Base-by-base conservation (phyloP, 2,888 invertebrate genomes). In the Ichneumon xanthorius region DNA sequence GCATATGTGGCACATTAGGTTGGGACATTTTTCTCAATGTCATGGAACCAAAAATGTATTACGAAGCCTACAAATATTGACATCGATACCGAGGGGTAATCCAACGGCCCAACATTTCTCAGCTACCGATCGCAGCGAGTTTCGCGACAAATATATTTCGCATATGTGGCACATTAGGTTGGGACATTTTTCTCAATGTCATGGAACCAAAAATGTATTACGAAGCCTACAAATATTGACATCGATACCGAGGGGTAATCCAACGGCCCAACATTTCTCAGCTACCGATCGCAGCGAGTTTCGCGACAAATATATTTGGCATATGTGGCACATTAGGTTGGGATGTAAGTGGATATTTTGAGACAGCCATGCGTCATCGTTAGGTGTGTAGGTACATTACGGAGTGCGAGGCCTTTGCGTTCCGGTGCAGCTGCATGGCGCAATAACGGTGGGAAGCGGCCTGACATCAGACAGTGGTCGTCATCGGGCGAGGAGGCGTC, bases 391-490 rank as follows among this genome's bases (percentile, higher is more conserved):
- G 82, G 71, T 71, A 77, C 48, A 82, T 71, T 71, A 45, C 65
- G 26, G 77, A 82, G 53, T 67, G 40, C 22, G 76, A 77, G 70
- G 71, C 40, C 40, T 71, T 53, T 19, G 30, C 61, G 61, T 53
- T 76, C 67, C 50, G 40, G 61, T 72, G 76, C 82, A 82, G 82
- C 82, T 82, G 82, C 82, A 55, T 71, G 61, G n/a, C 53, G 53
- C 50, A 65, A 82, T 40, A 48, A 45, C 53, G 77, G 63, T 77
- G 71, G 82, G 77, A 72, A 77, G 82, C 26, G 55, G 50, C 71
- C 63, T 58, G 65, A 61, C 55, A 50, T 76, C 73, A 33, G 55
- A 65, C 73, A 72, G 58, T 75, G 33, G 58, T 80, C 72, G 55
- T 82, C 77, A 37, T 63, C 55, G 53, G 19, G 65, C 76, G 45